A percentile compares a stretch with the other conserved stretches of the same genome.
phyloP scores from a whole-genome alignment of 1,140 invertebrate species.

The Hylaeus anthracinus region DNA sequence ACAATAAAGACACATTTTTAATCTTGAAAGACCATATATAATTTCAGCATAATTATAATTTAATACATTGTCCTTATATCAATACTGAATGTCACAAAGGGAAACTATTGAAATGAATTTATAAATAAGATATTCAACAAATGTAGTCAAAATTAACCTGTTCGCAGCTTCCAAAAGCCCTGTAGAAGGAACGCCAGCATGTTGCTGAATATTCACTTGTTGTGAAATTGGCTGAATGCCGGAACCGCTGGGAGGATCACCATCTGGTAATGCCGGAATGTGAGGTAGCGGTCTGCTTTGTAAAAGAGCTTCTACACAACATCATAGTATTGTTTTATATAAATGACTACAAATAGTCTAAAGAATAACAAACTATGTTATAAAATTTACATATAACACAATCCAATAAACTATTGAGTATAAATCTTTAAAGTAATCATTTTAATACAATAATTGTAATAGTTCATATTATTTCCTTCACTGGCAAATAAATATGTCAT shows the following conservation, averaged over 20 bases:
- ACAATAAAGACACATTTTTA: no score
- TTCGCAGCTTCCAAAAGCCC: constrained; percentile 79
- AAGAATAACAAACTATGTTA: not conserved
- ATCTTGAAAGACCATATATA: not conserved
- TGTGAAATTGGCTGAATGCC: constrained; percentile 77
- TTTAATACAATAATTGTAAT: not conserved
- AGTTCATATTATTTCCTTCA: not conserved
- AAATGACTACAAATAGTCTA: constrained; percentile 2
- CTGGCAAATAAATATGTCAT: not conserved
- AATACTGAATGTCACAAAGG: not conserved
- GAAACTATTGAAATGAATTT: not conserved
- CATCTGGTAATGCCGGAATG: constrained; percentile 88
- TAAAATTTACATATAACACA: not conserved
- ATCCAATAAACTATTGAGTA: not conserved
- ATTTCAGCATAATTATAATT: not conserved
- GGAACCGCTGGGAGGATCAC: constrained; percentile 83
- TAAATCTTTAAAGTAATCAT: not conserved
- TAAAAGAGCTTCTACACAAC: constrained; percentile 92
- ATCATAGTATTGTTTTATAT: constrained; percentile 21
- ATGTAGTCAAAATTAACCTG: constrained; percentile 63
- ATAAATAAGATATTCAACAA: constrained; percentile 4
- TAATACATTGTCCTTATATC: no score
- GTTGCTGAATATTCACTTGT: constrained; percentile 77
- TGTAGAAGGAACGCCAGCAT: constrained; percentile 71
- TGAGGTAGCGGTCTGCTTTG: constrained; percentile 95